A percentile compares a stretch with the other conserved stretches of the same genome.
Conservation (phyloP, 2,113 vertebrate genomes). For the Rhipidura dahli region DNA sequence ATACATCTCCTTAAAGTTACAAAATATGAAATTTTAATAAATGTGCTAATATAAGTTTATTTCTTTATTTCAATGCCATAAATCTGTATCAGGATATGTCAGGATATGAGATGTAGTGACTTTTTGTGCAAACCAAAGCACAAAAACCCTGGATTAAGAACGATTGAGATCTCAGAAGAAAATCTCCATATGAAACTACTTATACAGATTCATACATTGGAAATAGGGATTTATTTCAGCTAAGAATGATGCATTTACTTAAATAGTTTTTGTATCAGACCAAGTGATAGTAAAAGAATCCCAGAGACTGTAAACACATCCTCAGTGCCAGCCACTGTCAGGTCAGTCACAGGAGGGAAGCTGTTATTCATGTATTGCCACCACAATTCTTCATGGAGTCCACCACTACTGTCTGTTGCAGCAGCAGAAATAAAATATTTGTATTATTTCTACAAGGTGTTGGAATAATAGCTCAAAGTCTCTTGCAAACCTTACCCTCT, state of each 20-base stretch:
- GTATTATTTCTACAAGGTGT: background rate
- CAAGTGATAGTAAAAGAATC: background rate
- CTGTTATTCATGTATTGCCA: background rate
- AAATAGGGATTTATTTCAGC: background rate
- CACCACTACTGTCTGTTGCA: background rate
- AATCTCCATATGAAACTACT: background rate
- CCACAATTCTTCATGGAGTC: background rate
- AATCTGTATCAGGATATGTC: background rate
- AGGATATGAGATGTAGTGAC: background rate
- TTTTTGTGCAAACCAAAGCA: background rate
- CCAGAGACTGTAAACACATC: background rate
- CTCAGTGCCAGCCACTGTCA: background rate
- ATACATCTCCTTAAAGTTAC: background rate
- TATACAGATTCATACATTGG: background rate
- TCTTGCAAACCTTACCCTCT: background rate
- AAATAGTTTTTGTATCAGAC: background rate
- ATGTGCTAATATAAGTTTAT: background rate
- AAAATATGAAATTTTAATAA: background rate
- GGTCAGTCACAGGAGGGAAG: background rate
- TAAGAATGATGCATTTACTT: background rate
- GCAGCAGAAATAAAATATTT: background rate
- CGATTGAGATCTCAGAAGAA: background rate
- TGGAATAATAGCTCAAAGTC: background rate
- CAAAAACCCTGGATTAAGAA: background rate
- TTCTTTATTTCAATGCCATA: background rate